phyloP scores from a whole-genome alignment of 2,113 vertebrate genomes.

The Anoura caudifer region DNA sequence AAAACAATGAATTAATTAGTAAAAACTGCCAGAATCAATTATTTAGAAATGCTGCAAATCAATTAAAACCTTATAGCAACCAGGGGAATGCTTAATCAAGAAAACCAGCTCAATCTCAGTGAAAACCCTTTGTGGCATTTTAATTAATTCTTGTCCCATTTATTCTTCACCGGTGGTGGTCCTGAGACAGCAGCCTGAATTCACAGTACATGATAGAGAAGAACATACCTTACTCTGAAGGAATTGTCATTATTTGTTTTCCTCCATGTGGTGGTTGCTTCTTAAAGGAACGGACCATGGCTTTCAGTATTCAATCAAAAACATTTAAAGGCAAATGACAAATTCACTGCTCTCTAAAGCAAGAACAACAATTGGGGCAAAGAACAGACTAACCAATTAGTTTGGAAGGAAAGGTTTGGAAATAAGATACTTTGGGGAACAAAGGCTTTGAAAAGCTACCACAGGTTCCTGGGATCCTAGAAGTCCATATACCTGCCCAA shows the following conservation, averaged over 20 bases:
- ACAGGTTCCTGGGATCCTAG: not conserved
- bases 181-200: not conserved
- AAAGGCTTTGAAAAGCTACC: not conserved
- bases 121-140: not conserved
- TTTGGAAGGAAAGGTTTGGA: not conserved
- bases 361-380: not conserved
- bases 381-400: not conserved
- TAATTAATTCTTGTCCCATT: not conserved
- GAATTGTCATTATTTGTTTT: not conserved
- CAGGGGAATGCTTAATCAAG: not conserved
- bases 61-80: not conserved
- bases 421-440: not conserved
- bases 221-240: not conserved
- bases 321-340: not conserved
- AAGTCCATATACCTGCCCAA: not conserved
- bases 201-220: not conserved
- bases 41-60: not conserved
- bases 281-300: too few species aligned
- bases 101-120: not conserved
- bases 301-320: not conserved
- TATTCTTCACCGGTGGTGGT: not conserved
- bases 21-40: not conserved
- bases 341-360: not conserved
- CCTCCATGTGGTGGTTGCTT: not conserved
- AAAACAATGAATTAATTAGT: not conserved